Evolutionary conservation across 2,888 invertebrate species (phyloP).

Genomic region (Sesamia inferens): DNA sequence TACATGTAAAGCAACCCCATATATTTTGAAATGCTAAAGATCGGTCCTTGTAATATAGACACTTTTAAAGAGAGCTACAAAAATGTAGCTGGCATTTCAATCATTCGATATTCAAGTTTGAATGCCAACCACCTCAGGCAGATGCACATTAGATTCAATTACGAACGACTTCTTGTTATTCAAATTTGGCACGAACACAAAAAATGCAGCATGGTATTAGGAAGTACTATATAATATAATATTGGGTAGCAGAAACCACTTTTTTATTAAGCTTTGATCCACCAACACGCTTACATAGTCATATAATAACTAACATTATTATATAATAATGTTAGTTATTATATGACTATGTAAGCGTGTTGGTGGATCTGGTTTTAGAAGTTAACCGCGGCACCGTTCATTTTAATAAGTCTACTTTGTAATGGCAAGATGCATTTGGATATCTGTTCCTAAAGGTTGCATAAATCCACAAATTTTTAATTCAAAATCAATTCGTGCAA

Average conservation of each 20-base stretch:
- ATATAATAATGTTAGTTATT: conserved; percentile 2
- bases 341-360: neutral
- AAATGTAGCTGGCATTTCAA: neutral
- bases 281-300: too few species aligned
- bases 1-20: too few species aligned
- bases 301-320: too few species aligned
- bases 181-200: neutral
- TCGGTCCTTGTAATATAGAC: neutral
- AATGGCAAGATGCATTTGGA: neutral
- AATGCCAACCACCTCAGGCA: neutral
- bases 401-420: conserved; percentile 12
- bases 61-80: neutral
- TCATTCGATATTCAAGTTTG: neutral
- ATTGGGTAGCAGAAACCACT: neutral
- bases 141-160: neutral
- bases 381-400: conserved; percentile 45
- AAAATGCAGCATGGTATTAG: neutral
- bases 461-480: neutral
- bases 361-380: conserved; percentile 9
- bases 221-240: neutral
- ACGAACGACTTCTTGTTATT: neutral
- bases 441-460: neutral
- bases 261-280: conserved; percentile 1
- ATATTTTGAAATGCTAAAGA: neutral
- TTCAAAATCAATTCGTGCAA: neutral